Percentiles rank a stretch among this genome's conserved stretches.
Conservation (phyloP, 2,888 invertebrate species). For the Troides oblongomaculatus region DNA sequence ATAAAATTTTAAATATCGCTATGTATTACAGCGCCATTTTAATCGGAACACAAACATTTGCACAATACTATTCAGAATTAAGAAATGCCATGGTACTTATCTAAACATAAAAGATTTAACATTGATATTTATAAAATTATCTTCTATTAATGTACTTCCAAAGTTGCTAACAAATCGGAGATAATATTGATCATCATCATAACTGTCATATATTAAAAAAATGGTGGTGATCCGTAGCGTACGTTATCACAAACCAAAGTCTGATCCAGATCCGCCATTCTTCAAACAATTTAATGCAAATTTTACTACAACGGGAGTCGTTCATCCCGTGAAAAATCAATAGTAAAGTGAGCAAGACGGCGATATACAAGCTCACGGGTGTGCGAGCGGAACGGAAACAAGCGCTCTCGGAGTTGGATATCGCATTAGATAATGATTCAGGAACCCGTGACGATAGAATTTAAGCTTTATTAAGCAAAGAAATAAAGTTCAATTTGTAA, state of each 20-base stretch:
- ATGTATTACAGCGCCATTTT: no score
- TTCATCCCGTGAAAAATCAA: slow-evolving; percentile 56
- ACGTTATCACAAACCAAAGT: not conserved
- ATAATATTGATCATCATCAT: no score
- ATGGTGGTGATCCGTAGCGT: no score
- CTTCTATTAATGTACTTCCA: no score
- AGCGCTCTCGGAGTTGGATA: slow-evolving; percentile 38
- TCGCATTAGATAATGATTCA: slow-evolving; percentile 36
- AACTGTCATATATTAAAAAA: no score
- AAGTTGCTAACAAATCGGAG: no score
- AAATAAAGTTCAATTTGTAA: not conserved
- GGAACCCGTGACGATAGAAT: not conserved
- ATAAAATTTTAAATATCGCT: no score
- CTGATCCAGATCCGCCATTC: not conserved
- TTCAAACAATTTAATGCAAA: slow-evolving; percentile 3
- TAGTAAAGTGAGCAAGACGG: slow-evolving; percentile 49
- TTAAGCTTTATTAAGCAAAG: not conserved
- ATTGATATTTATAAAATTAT: no score
- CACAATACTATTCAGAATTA: no score
- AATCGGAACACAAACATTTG: no score
- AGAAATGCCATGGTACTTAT: no score
- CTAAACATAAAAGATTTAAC: no score
- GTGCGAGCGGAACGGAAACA: slow-evolving; percentile 38
- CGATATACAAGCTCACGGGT: slow-evolving; percentile 3
- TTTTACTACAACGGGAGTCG: not conserved